phyloP scores from a whole-genome alignment of 2,888 invertebrate genomes.

The Hymenopus coronatus region DNA sequence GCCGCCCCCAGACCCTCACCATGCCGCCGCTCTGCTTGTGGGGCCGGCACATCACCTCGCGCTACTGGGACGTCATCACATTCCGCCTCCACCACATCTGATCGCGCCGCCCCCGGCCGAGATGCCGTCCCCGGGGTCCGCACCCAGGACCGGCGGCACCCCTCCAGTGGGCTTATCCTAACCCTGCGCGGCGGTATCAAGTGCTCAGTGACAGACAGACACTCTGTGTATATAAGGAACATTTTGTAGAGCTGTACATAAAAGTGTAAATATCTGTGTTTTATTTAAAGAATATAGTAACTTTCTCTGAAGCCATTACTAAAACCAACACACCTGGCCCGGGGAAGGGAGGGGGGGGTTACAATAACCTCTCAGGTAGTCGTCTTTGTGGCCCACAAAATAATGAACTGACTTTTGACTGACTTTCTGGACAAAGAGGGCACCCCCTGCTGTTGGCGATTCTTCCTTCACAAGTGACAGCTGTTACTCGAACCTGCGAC shows the following conservation, averaged over 20 bases:
- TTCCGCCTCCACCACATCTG: background rate
- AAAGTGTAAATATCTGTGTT: background rate
- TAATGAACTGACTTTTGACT: background rate
- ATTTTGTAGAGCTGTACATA: background rate
- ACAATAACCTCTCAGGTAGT: background rate
- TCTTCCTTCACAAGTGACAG: too few species aligned
- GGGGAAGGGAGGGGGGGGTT: too few species aligned
- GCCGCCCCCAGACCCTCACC: background rate
- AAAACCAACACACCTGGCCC: background rate
- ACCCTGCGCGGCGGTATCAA: background rate
- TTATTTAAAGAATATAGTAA: background rate
- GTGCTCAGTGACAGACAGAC: too few species aligned
- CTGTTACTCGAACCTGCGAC: too few species aligned
- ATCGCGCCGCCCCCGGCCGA: background rate
- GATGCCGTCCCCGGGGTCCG: background rate
- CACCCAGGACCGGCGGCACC: background rate
- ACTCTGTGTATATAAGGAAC: background rate
- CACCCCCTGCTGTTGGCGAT: too few species aligned
- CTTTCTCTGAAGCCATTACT: background rate
- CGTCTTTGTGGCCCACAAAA: background rate
- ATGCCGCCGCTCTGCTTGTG: slow-evolving; percentile 9
- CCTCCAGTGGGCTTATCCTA: background rate
- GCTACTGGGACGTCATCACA: slow-evolving; percentile 18
- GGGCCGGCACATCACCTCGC: slow-evolving; percentile 9
- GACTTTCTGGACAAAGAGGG: background rate